Base-by-base conservation (phyloP, 2,888 invertebrate genomes). In the Andrena praecox region DNA sequence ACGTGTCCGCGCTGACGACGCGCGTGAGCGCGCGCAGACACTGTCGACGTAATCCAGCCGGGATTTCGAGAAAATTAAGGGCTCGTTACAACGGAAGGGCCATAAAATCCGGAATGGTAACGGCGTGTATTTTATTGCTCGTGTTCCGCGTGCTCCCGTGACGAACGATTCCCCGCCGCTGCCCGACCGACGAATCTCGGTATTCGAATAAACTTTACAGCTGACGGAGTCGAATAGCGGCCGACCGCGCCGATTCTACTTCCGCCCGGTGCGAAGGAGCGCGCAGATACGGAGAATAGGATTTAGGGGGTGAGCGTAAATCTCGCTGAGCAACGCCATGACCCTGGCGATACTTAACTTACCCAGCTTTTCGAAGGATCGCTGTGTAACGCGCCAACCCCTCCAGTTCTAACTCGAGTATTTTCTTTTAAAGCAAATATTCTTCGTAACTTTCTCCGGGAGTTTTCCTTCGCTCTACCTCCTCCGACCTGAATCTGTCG, bases 11-110 rank as follows among this genome's bases (percentile, higher is more conserved):
- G 59, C 20, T 35, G 48, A 35, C 12, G 35, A 52, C 60, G 64
- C 50, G 69, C 5, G 20, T 20, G 66, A 50, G 48, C 27, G 29
- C 50, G 10, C 7, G 42, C 48, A 16, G 50, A 33, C 66, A 69
- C 42, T 8, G 63, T 70, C 48, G 29, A n/a, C 24, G 77, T 80
- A 73, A 84, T 71, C 74, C 75, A 60, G 70, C 33, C 10, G 56
- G 74, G 76, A 70, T 82, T 79, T 73, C 52, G 69, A 73, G 86
- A 78, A 82, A 86, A 86, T 86, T 85, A 86, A 82, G 76, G 77
- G 80, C 82, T 82, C 85, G 86, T 86, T 86, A 85, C 75, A 70
- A 63, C 31, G 60, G 67, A 33, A 64, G 54, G 48, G 27, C 59
- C 71, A 24, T 86, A 86, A 86, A 86, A 86, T 78, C 72, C 68